phyloP scores from a whole-genome alignment of 2,888 invertebrate genomes.

The Agelastica alni region DNA sequence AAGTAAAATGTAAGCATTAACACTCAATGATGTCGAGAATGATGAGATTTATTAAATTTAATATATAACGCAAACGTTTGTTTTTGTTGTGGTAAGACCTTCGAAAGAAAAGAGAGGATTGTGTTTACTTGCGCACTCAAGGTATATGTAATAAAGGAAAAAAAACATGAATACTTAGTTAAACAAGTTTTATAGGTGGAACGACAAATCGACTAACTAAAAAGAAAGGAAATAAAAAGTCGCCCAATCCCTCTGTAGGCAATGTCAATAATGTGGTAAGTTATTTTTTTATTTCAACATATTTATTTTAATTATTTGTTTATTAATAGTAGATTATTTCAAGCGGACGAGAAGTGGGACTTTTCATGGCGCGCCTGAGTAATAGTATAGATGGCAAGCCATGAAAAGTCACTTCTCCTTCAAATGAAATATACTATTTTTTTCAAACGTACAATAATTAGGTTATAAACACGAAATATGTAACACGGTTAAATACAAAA shows the following conservation, averaged over 20 bases:
- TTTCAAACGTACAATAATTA: no score
- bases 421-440: no score
- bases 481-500: no score
- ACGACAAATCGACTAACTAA: constrained; percentile 56
- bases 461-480: no score
- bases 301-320: no score
- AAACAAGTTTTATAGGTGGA: constrained; percentile 51
- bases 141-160: constrained; percentile 12
- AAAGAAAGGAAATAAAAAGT: constrained; percentile 63
- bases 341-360: no score
- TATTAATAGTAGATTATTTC: no score
- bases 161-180: constrained; percentile 24
- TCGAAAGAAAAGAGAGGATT: constrained; percentile 7
- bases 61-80: constrained; percentile 40
- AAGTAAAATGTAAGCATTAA: constrained; percentile 49
- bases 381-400: no score
- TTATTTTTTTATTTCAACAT: constrained; percentile 36
- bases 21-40: constrained; percentile 49
- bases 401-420: no score
- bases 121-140: constrained; percentile 34
- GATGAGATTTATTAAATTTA: constrained; percentile 53
- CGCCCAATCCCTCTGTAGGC: constrained; percentile 50
- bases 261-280: constrained; percentile 40
- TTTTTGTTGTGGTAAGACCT: constrained; percentile 48
- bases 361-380: no score